Conservation (phyloP, 2,888 invertebrate species). For the Nephrotoma flavescens region DNA sequence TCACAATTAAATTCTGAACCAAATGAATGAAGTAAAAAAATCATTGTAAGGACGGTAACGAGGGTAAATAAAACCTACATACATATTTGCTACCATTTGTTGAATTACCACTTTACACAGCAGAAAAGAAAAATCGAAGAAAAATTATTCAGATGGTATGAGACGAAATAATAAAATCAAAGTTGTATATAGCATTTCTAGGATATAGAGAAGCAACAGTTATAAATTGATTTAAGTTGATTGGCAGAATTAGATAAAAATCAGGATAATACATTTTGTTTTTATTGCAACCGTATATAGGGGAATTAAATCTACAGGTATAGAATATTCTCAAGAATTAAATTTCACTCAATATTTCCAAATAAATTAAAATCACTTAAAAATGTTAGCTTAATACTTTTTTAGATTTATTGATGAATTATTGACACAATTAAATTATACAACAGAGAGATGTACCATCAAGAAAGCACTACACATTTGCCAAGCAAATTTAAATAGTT, state of each 20-base stretch:
- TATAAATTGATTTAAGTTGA: background rate
- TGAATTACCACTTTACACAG: background rate
- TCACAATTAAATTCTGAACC: too few species aligned
- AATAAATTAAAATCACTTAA: background rate
- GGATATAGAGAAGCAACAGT: background rate
- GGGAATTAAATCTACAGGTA: background rate
- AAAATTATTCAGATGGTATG: background rate
- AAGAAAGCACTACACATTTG: background rate
- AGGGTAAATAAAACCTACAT: too few species aligned
- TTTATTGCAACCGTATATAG: background rate
- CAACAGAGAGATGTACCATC: background rate
- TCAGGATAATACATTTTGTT: background rate
- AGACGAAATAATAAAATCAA: background rate
- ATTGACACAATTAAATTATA: background rate
- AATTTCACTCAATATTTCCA: background rate
- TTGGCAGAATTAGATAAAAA: conserved; percentile 1
- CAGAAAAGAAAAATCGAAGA: background rate
- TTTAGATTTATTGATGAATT: background rate
- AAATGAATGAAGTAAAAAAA: too few species aligned
- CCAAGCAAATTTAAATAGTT: background rate
- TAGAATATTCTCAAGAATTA: background rate
- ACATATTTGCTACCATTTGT: background rate
- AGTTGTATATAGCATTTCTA: background rate
- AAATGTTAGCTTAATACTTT: background rate
- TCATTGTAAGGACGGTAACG: too few species aligned